Conservation (phyloP, 1,140 invertebrate genomes). For the Apis laboriosa region DNA sequence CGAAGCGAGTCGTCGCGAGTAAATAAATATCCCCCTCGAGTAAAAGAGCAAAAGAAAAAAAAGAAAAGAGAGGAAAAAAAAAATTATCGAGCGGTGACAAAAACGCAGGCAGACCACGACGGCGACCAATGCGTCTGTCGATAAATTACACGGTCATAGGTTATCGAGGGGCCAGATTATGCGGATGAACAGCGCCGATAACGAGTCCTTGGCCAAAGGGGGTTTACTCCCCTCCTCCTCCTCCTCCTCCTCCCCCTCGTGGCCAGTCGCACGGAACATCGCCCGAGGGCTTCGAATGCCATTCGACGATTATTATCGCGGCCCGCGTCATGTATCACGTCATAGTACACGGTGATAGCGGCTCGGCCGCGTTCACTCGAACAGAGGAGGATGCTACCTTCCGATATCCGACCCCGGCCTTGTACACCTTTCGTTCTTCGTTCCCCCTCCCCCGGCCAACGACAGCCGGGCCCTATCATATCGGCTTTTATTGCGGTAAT, state of each 20-base stretch:
- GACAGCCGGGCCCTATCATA: constrained; percentile 17
- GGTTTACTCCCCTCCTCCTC: constrained; percentile 24
- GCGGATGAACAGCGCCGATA: constrained; percentile 59
- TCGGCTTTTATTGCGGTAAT: constrained; percentile 34
- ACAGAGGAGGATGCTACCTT: constrained; percentile 29
- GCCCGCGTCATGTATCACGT: constrained; percentile 65
- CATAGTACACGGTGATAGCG: constrained; percentile 64
- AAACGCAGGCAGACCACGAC: constrained; percentile 6
- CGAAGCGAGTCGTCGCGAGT: no score
- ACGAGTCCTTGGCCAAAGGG: constrained; percentile 15
- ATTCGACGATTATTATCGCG: constrained; percentile 65
- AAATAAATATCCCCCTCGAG: no score
- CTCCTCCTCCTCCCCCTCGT: neutral
- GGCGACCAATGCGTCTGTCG: constrained; percentile 22
- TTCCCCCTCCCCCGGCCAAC: neutral
- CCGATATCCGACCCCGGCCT: constrained; percentile 48
- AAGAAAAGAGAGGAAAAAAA: neutral
- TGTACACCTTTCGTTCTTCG: neutral
- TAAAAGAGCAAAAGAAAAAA: no score
- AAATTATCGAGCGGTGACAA: neutral
- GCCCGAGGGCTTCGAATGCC: constrained; percentile 48
- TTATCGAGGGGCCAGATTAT: constrained; percentile 56
- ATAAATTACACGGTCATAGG: constrained; percentile 64
- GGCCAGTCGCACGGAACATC: constrained; percentile 32
- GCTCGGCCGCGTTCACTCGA: constrained; percentile 6